Base-by-base conservation (phyloP, 2,113 vertebrate species). In the Chroicocephalus ridibundus region DNA sequence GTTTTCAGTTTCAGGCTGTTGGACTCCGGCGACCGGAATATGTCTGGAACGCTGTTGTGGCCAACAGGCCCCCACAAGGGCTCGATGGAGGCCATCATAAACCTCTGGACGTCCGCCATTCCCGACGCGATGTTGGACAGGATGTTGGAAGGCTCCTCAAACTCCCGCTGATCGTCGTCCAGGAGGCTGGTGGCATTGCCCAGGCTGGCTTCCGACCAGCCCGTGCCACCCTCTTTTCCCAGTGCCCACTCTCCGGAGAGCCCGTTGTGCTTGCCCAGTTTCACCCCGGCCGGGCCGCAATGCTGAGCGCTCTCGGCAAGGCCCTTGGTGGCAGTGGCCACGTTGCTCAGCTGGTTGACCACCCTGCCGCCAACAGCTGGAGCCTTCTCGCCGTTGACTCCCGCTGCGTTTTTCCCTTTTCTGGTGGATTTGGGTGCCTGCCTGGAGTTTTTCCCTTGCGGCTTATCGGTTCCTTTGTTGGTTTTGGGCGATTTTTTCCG, bases 1-100 rank as follows among this genome's bases (percentile, higher is more conserved):
- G 99, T 99, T 98, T 99, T 99, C 98, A 99, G 98, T 98, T 99
- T 99, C 96, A 99, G 98, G 97, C 98, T 99, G 94, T 99, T 99
- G 81, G 99, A 99, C 90, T 99, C 99, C 3, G 99, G 98, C 31
- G 99, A 99, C 75, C 98, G 98, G 96, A 99, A 99, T 91, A 99
- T 98, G 94, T 99, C 99, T 61, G 99, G 97, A 40, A 98, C 98
- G 6, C 97, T 98, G 94, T 97, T 98, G 81, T 98, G 98, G 55
- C 97, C 77, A 74, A 99, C 98, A 4, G 99, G 99, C 66, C 99
- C 98, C 99, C 99, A 99, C 93, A 99, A 97, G 68, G 99, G 99
- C 97, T 99, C 99, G 42, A 99, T 99, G 89, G 99, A 99, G 92
- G 99, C 99, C 99, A 99, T 99, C 99, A 99, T 99, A 84, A 99